Evolutionary conservation across 1,140 invertebrate species (phyloP), one percentile per base, ranked within the genome.

Genomic region (Heliconius hewitsoni): DNA sequence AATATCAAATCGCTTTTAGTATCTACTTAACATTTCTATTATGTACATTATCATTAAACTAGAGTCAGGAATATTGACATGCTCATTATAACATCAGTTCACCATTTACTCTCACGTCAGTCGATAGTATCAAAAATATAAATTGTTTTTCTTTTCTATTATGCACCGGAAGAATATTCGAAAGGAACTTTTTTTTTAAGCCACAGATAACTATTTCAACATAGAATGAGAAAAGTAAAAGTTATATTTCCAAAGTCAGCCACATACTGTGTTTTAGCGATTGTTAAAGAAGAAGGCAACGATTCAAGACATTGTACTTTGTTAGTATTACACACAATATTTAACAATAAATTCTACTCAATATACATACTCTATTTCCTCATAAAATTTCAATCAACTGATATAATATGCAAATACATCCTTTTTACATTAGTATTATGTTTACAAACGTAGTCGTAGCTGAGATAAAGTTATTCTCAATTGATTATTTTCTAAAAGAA

Each of bases 41-140:
- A 92, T 93, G 80, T 93, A 93, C 90, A 94, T 84, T 89, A 90
- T 82, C 39, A 82, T 87, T 87, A 89, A 83, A 87, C 84, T 89
- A 90, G 84, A 89, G 87, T 94, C 91, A 92, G 90, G 89, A 92
- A 89, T 85, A 89, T 86, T 83, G 86, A 92, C 84, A 86, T 90
- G 91, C 90, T 94, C 91, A 93, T 92, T 92, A 94, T 89, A 93
- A 88, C 82, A 85, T 78, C 37, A 73, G 74, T 76, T 79, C 74
- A 71, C 55, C 73, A 81, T 81, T 76, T 76, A 82, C 77, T 82
- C 78, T 70, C 46, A 72, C 37, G 30, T 74, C 71, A 73, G 77
- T 27, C 77, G 74, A 74, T 74, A 81, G 72, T 81, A 71, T 77
- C 52, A 46, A 74, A 66, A 78, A 78, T 74, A 72, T 42, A 72